phyloP scores from a whole-genome alignment of 2,797 vertebrate species.

The Lophius americanus region DNA sequence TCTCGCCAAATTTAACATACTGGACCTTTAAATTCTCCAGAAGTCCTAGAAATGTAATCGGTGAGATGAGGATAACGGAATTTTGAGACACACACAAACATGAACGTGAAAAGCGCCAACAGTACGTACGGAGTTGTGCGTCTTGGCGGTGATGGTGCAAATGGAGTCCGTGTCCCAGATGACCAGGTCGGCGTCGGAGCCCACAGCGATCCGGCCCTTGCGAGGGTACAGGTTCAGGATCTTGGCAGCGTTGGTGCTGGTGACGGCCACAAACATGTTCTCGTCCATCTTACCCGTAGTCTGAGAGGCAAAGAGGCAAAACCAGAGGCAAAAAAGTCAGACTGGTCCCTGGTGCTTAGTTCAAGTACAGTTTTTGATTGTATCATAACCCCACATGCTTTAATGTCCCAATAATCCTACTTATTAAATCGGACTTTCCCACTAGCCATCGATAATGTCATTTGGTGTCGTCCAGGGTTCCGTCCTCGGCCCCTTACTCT shows the following conservation, averaged over 20 bases:
- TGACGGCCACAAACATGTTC: slow-evolving; percentile 97
- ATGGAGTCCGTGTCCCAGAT: slow-evolving; percentile 96
- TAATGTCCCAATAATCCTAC: too few species aligned
- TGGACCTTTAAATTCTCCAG: too few species aligned
- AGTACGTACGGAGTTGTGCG: slow-evolving; percentile 89
- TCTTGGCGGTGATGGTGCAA: slow-evolving; percentile 95
- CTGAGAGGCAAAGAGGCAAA: slow-evolving; percentile 63
- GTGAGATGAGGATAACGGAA: too few species aligned
- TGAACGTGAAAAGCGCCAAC: slow-evolving; percentile 20
- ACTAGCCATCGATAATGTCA: too few species aligned
- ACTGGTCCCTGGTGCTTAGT: too few species aligned
- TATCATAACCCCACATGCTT: too few species aligned
- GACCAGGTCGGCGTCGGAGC: slow-evolving; percentile 94
- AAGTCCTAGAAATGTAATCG: too few species aligned
- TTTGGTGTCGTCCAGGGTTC: too few species aligned
- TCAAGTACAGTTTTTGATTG: too few species aligned
- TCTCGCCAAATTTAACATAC: too few species aligned
- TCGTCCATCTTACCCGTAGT: slow-evolving; percentile 99
- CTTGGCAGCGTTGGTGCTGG: slow-evolving; percentile 97
- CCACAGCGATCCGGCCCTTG: slow-evolving; percentile 94
- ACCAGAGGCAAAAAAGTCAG: neutral
- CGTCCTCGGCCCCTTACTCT: too few species aligned
- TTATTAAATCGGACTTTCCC: too few species aligned
- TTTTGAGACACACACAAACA: neutral
- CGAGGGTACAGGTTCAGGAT: slow-evolving; percentile 97